Conservation (phyloP, 2,797 vertebrate genomes). For the Coregonus ussuriensis region DNA sequence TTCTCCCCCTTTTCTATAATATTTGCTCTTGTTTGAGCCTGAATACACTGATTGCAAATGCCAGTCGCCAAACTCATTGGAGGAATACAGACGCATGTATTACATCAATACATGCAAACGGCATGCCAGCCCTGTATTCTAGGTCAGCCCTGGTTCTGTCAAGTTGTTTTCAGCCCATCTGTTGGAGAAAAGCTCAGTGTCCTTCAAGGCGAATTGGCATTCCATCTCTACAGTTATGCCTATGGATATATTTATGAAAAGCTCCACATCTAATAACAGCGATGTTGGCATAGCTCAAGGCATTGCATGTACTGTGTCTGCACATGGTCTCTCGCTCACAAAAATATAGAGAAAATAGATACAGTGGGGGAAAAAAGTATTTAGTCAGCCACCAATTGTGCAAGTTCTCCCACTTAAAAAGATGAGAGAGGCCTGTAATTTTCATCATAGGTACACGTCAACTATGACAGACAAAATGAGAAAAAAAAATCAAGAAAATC, state of each 20-base stretch:
- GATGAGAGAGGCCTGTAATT: no score
- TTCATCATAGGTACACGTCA: no score
- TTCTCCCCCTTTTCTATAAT: not conserved
- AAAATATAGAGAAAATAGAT: not conserved
- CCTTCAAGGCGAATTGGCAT: constrained; percentile 27
- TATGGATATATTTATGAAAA: constrained; percentile 11
- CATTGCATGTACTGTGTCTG: not conserved
- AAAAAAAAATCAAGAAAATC: no score
- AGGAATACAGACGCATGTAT: constrained; percentile 17
- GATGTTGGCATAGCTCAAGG: not conserved
- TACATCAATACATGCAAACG: constrained; percentile 25
- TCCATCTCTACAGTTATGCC: not conserved
- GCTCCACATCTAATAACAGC: not conserved
- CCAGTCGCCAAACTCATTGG: constrained; percentile 19
- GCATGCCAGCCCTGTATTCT: constrained; percentile 28
- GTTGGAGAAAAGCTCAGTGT: constrained; percentile 29
- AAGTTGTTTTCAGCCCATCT: constrained; percentile 39
- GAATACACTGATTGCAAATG: constrained; percentile 31
- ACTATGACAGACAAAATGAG: no score
- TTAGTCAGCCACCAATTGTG: no score
- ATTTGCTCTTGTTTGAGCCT: not conserved
- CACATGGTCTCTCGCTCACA: not conserved
- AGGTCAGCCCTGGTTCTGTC: constrained; percentile 29
- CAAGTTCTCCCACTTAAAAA: no score
- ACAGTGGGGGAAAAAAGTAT: not conserved